Base-by-base conservation (phyloP, 2,113 vertebrate genomes). In the Pandion haliaetus region DNA sequence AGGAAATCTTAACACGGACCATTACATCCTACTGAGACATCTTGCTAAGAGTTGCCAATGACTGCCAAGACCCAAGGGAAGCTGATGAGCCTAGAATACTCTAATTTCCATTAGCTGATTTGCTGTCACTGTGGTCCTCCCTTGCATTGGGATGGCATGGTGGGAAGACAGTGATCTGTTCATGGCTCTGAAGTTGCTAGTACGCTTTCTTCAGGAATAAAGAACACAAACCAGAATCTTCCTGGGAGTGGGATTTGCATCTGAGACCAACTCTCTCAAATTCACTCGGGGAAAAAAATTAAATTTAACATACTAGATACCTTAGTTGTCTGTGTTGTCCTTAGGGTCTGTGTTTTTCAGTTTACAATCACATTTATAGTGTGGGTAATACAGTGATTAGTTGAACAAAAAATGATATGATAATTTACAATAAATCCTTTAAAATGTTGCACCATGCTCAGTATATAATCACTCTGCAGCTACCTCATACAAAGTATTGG, bases 61-160 rank as follows among this genome's bases (percentile, higher is more conserved):
- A 69, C 38, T 77, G 34, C 72, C 18, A 28, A 31, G 61, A 67
- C 69, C n/a, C 17, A 61, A 42, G 62, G 70, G 57, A 91, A 79
- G 57, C n/a, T 49, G 26, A 36, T 47, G 31, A 70, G 21, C 26
- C 17, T 34, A 24, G 44, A 81, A 49, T 38, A 20, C 26, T 81
- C 25, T 17, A 2, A 50, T 72, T 90, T 71, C n/a, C 38, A n/a
- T 74, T 74, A 67, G 19, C 17, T 65, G 9, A 19, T 57, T 17
- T 61, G 21, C 81, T 26, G 3, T 73, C 34, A 5, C 73, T 12
- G 57, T 45, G 61, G 31, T 70, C 26, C 28, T 74, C 34, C 77
- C 45, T 57, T n/a, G 44, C 17, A 12, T 2, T 78, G 65, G 45
- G 26, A 10, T 54, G 1, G 0, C 45, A 1, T 5, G 4, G 59